Evolutionary conservation across 2,888 invertebrate genomes (phyloP), one percentile per base, ranked within the genome.

Genomic region (Exocentrus adspersus): DNA sequence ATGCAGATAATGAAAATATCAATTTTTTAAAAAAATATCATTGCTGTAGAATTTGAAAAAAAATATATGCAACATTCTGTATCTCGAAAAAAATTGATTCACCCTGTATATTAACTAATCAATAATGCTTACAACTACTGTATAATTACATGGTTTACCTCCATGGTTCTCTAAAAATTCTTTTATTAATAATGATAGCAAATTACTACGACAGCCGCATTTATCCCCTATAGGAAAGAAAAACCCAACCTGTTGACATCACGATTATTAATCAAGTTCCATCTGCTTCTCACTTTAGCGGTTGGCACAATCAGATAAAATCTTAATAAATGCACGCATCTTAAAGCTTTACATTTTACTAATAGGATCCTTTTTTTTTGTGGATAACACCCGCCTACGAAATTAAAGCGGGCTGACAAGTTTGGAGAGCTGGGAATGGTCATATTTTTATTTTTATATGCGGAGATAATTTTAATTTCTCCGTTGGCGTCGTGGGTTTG

Each of bases 211-310:
- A 24, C 24, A 43, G 19, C 9, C 43, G 10, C 19, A 43, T 43
- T 10, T 16, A n/a, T 7, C 24, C 6, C 6, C 24, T 24, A 17
- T 19, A n/a, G 3, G 7, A n/a, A 19, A 5, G 12, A 20, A 46
- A 46, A 46, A 41, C n/a, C n/a, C n/a, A 41, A 37, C 17, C 21
- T 53, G 52, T 53, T 37, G 52, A 53, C 52, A 53, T 53, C 52
- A 53, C 52, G 52, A 53, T 53, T 53, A 53, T 53, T 53, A 53
- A 53, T 53, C 52, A 53, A 53, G 52, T 37, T 17, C 30, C 52
- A 53, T 53, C 52, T 53, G 52, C 37, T 32, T 41, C 37, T 17
- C n/a, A n/a, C 41, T 52, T 53, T 41, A 41, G 52, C 41, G 41
- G 41, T 21, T 21, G 52, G 41, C 9, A 32, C 21, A 12, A 53